Evolutionary conservation across 2,888 invertebrate genomes (phyloP).

Genomic region (Epinotia bilunana): DNA sequence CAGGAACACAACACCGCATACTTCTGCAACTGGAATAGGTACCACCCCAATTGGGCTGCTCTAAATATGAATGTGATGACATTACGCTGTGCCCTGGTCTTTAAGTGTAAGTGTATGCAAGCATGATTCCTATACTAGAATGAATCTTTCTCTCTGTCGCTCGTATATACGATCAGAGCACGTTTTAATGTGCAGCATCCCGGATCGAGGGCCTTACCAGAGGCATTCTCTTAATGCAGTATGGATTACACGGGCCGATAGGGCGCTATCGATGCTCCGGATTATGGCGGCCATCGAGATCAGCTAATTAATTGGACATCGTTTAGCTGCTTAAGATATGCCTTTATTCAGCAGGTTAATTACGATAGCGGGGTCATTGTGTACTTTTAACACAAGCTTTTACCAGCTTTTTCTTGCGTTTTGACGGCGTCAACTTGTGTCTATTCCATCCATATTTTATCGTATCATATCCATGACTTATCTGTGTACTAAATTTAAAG

Average conservation of each 20-base stretch:
- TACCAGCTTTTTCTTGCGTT: too few relatives aligned
- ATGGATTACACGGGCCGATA: constrained; percentile 26
- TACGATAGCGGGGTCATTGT: background rate
- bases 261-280: constrained; percentile 64
- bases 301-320: constrained; percentile 74
- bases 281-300: constrained; percentile 72
- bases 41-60: too few relatives aligned
- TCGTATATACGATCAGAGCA: background rate
- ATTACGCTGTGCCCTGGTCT: too few relatives aligned
- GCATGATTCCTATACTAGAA: too few relatives aligned
- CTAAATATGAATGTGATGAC: too few relatives aligned
- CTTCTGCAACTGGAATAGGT: too few relatives aligned
- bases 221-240: constrained; percentile 22
- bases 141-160: background rate
- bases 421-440: too few relatives aligned
- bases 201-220: constrained; percentile 2
- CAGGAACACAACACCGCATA: too few relatives aligned
- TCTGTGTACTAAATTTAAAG: background rate
- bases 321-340: constrained; percentile 55
- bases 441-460: too few relatives aligned
- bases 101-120: too few relatives aligned
- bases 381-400: background rate
- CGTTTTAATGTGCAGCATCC: background rate
- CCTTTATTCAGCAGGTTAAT: constrained; percentile 26
- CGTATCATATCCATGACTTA: too few relatives aligned